phyloP scores from a whole-genome alignment of 64 coral and sea anemone species.

The Montipora efflorescens region DNA sequence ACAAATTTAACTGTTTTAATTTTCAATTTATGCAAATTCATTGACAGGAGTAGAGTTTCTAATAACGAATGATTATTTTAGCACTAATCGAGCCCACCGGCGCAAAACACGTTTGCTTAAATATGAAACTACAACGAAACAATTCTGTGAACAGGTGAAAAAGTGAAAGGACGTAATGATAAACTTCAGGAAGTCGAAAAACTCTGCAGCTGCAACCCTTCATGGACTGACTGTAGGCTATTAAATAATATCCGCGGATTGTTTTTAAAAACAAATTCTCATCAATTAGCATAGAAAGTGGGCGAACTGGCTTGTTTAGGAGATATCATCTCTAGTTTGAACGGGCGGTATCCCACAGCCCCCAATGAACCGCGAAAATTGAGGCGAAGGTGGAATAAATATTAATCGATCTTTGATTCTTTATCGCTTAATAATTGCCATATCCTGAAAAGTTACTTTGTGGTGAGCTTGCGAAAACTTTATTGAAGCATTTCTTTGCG shows the following conservation, averaged over 20 bases:
- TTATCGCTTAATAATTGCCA: neutral
- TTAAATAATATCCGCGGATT: slow-evolving; percentile 34
- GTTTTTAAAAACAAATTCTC: slow-evolving; percentile 28
- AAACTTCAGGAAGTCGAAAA: slow-evolving; percentile 21
- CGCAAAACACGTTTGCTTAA: neutral
- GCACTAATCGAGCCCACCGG: neutral
- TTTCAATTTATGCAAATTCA: neutral
- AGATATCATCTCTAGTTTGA: slow-evolving; percentile 14
- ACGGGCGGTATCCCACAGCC: neutral
- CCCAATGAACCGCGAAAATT: neutral
- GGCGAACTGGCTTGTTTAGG: neutral
- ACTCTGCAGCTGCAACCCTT: slow-evolving; percentile 6
- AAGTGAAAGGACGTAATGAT: neutral
- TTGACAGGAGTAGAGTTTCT: neutral
- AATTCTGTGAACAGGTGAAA: neutral
- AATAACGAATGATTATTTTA: slow-evolving; percentile 17
- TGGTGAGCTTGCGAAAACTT: neutral
- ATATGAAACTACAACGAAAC: neutral
- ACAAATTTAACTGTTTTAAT: neutral
- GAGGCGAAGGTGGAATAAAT: slow-evolving; percentile 37
- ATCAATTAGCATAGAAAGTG: slow-evolving; percentile 24
- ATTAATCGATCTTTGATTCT: neutral
- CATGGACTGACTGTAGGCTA: neutral
- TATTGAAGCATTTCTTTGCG: slow-evolving; percentile 17
- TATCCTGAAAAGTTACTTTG: neutral